Conservation (phyloP, 2,888 invertebrate species). For the Hypolimnas misippus region DNA sequence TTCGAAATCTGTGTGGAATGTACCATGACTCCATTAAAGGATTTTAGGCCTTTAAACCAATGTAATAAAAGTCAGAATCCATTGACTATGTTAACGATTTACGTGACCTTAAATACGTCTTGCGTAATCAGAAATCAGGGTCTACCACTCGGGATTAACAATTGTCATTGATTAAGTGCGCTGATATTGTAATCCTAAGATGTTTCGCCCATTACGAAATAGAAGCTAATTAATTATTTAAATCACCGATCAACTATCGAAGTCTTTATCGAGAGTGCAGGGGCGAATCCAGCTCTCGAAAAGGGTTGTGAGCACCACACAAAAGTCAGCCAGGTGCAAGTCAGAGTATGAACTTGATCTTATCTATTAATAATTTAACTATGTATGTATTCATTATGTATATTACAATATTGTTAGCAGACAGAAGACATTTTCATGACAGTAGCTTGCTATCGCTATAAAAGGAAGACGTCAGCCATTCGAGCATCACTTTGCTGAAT, state of each 20-base stretch:
- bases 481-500: too few relatives aligned
- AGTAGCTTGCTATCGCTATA: too few relatives aligned
- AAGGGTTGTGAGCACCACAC: too few relatives aligned
- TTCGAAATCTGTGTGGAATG: background rate
- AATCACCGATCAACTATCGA: background rate
- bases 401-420: too few relatives aligned
- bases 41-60: background rate
- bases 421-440: too few relatives aligned
- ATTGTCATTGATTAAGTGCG: constrained; percentile 10
- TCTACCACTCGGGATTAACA: constrained; percentile 8
- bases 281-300: too few relatives aligned
- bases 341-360: too few relatives aligned
- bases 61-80: background rate
- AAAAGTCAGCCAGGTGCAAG: too few relatives aligned
- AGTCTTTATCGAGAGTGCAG: background rate
- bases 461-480: too few relatives aligned
- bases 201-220: background rate
- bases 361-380: too few relatives aligned
- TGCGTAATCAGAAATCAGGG: background rate
- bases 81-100: background rate
- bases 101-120: background rate
- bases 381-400: too few relatives aligned
- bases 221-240: constrained; percentile 3
- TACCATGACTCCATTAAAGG: background rate
- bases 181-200: background rate